Conservation (phyloP, 2,113 vertebrate species). For the Rutilus rutilus region DNA sequence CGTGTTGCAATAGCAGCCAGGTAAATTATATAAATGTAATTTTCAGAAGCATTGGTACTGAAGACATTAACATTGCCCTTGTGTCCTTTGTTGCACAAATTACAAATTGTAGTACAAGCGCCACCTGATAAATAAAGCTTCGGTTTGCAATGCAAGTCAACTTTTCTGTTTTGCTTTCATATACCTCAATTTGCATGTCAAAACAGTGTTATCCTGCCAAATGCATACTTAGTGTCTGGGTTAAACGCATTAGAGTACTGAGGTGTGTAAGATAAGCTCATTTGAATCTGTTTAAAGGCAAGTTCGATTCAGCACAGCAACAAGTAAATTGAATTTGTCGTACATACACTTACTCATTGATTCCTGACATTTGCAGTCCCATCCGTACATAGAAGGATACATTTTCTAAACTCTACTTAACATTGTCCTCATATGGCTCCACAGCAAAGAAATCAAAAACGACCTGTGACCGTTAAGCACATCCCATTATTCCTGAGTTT, state of each 20-base stretch:
- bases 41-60: conserved; percentile 6
- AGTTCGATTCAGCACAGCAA: neutral
- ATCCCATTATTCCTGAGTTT: neutral
- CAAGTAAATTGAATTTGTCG: neutral
- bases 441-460: neutral
- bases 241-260: neutral
- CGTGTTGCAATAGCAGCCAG: neutral
- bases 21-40: conserved; percentile 19
- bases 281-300: neutral
- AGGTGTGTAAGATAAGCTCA: neutral
- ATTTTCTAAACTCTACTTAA: neutral
- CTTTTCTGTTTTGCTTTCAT: neutral
- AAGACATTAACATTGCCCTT: conserved; percentile 1
- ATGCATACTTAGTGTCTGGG: neutral
- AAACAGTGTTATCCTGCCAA: neutral
- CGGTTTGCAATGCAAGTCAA: neutral
- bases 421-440: neutral
- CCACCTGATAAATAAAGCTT: neutral
- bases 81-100: neutral
- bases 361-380: neutral
- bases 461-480: neutral
- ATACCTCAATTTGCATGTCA: neutral
- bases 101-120: neutral
- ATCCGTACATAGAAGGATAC: no score
- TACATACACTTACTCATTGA: neutral